Base-by-base conservation (phyloP, 2,888 invertebrate genomes). In the Athalia rosae region DNA sequence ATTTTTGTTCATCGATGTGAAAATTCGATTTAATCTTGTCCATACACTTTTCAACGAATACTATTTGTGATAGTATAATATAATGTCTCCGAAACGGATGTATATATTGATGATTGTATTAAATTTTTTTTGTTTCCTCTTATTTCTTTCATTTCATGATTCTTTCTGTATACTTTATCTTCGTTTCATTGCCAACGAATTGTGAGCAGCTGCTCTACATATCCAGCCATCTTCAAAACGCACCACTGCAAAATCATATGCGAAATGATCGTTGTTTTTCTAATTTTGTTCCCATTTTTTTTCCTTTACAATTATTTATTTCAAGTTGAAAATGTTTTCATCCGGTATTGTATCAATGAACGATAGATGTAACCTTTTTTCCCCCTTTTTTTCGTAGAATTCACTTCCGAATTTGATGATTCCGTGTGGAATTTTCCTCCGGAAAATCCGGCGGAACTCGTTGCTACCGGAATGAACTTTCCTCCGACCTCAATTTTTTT, bases 381-480 rank as follows among this genome's bases (percentile, higher is more conserved):
- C 80, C 79, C 56, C 63, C 83, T 81, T 79, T 83, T 83, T 74
- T 83, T 83, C 79, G 82, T 82, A 45, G 78, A 82, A 58, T 79
- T 80, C 9, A 79, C 79, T 43, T 81, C 81, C 11, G 77, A 28
- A 2, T 28, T 28, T 28, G 28, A 28, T 28, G 28, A 28, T 28
- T 28, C 2, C 28, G 28, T 80, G 82, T 83, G 45, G 78, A 81
- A 58, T 79, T 80, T 11, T 79, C 79, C 47, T 81, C 81, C 11
- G 77, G 74, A 76, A 78, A 78, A 53, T 81, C 82, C 5, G 81
- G 61, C 28, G 2, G 2, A 28, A 28, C 28, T 28, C 2, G 76
- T 78, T 43, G 47, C 79, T n/a, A 77, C 78, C 15, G 79, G 79
- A 58, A 76, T 80, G 73, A 73, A 78, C 15, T 67, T 74, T n/a